Evolutionary conservation across 2,797 vertebrate genomes (phyloP), one percentile per base, ranked within the genome.

Genomic region (Emys orbicularis): DNA sequence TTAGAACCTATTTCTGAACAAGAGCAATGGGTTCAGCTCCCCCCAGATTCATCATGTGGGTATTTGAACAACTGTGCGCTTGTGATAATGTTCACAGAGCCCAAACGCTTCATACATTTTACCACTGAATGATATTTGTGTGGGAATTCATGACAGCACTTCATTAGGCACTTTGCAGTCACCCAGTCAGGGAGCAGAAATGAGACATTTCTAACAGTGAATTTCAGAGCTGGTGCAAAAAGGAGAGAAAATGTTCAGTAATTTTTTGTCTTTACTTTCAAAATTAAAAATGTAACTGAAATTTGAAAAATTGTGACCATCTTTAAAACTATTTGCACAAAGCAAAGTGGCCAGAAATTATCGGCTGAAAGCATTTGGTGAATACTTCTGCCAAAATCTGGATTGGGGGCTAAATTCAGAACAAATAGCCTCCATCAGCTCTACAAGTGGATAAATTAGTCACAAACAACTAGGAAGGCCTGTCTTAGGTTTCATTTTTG

Each of bases 401-500:
- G 68, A 23, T 2, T 41, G 37, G 37, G 37, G 21, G 68, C 81
- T 72, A 93, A 94, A 94, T 27, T 53, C 82, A 12, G 25, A 47
- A 77, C 44, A 29, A 31, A 2, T 0, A 0, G 89, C 18, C 18
- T 77, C 90, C 94, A 34, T 29, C 34, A 61, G 56, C 47, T 82
- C 88, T 87, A 82, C 81, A 93, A 84, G 88, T 86, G 83, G 85
- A 84, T 90, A 44, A 96, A 94, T 77, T 82, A 96, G 86, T 34
- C 92, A 94, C 65, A 83, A 94, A 68, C 90, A 90, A 68, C 83
- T 41, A 54, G 65, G 82, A 92, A 94, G 93, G 96, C 92, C 96
- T 97, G 95, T 4, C 94, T 82, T 81, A 90, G 86, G 90, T 96
- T 97, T 97, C 85, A 92, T 80, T 95, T 96, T 94, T 97, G 94